Base-by-base conservation (phyloP, 2,113 vertebrate species). In the Pelodiscus sinensis region DNA sequence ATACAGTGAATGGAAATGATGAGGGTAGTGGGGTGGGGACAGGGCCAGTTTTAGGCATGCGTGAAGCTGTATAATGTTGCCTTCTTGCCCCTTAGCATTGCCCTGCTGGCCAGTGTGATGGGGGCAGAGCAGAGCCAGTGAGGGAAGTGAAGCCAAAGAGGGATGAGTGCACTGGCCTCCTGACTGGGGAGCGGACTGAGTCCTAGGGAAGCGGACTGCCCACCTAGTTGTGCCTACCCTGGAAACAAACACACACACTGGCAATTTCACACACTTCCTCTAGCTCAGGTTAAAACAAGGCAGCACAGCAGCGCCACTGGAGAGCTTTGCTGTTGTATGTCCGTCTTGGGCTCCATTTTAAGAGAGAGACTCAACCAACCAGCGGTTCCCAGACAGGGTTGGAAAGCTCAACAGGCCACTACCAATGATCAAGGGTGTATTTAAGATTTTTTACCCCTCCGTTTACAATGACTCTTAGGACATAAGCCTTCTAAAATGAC, bases 1-100 rank as follows among this genome's bases (percentile, higher is more conserved):
- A 95, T 56, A 22, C 13, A 93, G 38, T 83, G 73, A 95, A 77
- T 29, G 77, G 58, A 51, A 92, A 87, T 38, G 79, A 96, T 56
- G 55, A 6, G 65, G 68, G 88, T 44, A 44, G 89, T 31, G 54
- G 58, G 54, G 58, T 15, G 5, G 38, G 82, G 14, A 10, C 56
- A 13, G 88, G 89, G 78, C 77, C 90, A 50, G n/a, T 92, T 90
- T 81, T 83, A 78, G 60, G 56, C 55, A 38, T 5, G 21, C 14
- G 11, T 50, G 52, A 88, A 21, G 54, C 77, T 82, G 55, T 2
- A 19, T 9, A 24, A 87, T 7, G 87, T 86, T 92, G 85, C 56
- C 38, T 51, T 27, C 31, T 85, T 90, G 73, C 13, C 86, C 44
- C 50, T 86, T 95, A 27, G 58, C 78, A 14, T 10, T 54, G 52